Percentiles rank a stretch among this genome's conserved stretches.
Conservation (phyloP, 1,140 invertebrate genomes). For the Tribolium madens region DNA sequence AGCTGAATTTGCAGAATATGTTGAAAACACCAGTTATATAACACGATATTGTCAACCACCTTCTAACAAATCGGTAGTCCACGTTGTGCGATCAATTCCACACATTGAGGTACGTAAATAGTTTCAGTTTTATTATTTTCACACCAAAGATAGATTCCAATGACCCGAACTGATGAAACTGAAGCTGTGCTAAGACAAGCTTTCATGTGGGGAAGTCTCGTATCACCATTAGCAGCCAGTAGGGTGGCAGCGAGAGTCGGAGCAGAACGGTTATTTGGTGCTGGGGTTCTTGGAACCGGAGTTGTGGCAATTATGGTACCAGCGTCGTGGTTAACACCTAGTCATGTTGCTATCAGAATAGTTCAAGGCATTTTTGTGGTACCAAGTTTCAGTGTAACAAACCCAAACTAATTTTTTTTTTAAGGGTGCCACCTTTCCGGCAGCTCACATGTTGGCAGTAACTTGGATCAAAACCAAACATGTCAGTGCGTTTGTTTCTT, state of each 20-base stretch:
- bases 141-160: slow-evolving; percentile 62
- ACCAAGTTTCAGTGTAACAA: slow-evolving; percentile 44
- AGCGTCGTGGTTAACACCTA: slow-evolving; percentile 71
- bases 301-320: slow-evolving; percentile 69
- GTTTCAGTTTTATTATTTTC: background rate
- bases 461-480: slow-evolving; percentile 73
- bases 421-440: slow-evolving; percentile 72
- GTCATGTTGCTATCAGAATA: slow-evolving; percentile 70
- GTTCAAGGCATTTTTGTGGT: slow-evolving; percentile 72
- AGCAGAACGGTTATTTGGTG: slow-evolving; percentile 70
- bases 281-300: slow-evolving; percentile 70
- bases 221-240: slow-evolving; percentile 70
- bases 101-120: slow-evolving; percentile 62
- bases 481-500: slow-evolving; percentile 71
- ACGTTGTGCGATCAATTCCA: slow-evolving; percentile 63
- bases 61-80: slow-evolving; percentile 51
- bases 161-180: slow-evolving; percentile 69
- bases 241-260: slow-evolving; percentile 71
- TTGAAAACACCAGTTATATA: slow-evolving; percentile 66
- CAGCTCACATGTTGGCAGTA: slow-evolving; percentile 72
- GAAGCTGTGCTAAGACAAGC: slow-evolving; percentile 71
- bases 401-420: slow-evolving; percentile 29
- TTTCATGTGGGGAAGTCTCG: slow-evolving; percentile 71
- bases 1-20: slow-evolving; percentile 66
- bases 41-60: slow-evolving; percentile 64